phyloP scores from a whole-genome alignment of 2,888 invertebrate species.

The Morpho helenor region DNA sequence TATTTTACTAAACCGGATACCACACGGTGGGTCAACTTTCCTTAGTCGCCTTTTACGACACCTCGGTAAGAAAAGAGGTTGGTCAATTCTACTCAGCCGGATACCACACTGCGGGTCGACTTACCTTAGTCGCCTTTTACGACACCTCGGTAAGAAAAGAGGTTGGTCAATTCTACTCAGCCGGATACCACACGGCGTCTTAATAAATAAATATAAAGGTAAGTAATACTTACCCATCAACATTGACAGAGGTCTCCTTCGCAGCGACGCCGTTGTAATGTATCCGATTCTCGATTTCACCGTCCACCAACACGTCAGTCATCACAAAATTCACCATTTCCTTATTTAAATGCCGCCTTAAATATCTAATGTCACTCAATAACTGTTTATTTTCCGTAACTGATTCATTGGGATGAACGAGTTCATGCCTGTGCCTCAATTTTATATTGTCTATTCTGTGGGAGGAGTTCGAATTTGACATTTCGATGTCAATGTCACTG shows the following conservation, averaged over 20 bases:
- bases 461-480: constrained; percentile 31
- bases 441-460: constrained; percentile 18
- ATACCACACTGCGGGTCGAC: no score
- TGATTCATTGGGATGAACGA: constrained; percentile 32
- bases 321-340: constrained; percentile 81
- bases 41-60: no score
- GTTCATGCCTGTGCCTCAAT: constrained; percentile 37
- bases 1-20: no score
- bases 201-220: no score
- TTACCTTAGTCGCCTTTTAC: no score
- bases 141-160: no score
- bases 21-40: no score
- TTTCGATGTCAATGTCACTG: constrained; percentile 35
- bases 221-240: constrained; percentile 65
- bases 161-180: no score
- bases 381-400: constrained; percentile 32
- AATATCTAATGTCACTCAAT: constrained; percentile 62
- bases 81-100: no score
- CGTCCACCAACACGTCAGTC: constrained; percentile 82
- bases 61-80: no score
- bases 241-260: constrained; percentile 82
- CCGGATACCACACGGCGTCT: no score
- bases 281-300: constrained; percentile 83
- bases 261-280: constrained; percentile 82
- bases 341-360: constrained; percentile 60